Evolutionary conservation across 1,140 invertebrate genomes (phyloP), one percentile per base, ranked within the genome.

Genomic region (Tetragnatha versicolor): DNA sequence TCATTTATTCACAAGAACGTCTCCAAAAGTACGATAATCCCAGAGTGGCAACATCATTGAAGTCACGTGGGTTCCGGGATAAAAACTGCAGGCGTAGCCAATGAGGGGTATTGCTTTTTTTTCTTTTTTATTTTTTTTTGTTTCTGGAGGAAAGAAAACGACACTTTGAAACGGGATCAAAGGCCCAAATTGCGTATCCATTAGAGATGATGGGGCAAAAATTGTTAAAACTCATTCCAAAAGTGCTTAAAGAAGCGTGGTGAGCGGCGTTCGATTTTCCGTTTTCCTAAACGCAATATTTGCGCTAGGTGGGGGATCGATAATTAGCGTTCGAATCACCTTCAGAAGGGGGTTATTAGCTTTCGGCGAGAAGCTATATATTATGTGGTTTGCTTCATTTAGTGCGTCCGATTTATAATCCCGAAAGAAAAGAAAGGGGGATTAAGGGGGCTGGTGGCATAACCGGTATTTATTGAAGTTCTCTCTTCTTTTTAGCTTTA

Each of bases 181-280:
- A 39, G 33, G 27, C 29, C 33, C 22, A 39, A 63, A 42, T 39
- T 63, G 37, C 20, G 22, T 63, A 63, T 63, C 60, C 60, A 63
- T 63, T 63, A 63, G 42, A 63, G 60, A 39, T 63, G 35, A 63
- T 63, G 35, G 60, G n/a, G 20, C 33, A 42, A 42, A 63, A 63
- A 63, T 63, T 33, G 60, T 63, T 63, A 63, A 63, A 63, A 63
- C 60, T 63, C 60, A 63, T 63, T 63, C 60, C 60, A 14, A 42
- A 63, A 63, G 60, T 63, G 35, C 60, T 63, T 63, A 63, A 45
- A 45, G 35, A 63, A 63, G 33, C 25, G 22, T 39, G 42, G 37
- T 58, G 29, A 58, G 35, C 55, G 55, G 55, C 31, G 42, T 63
- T 39, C 60, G 37, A 63, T 63, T 63, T 17, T 42, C 42, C 1